Base-by-base conservation (phyloP, 2,797 vertebrate species). In the Danio tinwini region DNA sequence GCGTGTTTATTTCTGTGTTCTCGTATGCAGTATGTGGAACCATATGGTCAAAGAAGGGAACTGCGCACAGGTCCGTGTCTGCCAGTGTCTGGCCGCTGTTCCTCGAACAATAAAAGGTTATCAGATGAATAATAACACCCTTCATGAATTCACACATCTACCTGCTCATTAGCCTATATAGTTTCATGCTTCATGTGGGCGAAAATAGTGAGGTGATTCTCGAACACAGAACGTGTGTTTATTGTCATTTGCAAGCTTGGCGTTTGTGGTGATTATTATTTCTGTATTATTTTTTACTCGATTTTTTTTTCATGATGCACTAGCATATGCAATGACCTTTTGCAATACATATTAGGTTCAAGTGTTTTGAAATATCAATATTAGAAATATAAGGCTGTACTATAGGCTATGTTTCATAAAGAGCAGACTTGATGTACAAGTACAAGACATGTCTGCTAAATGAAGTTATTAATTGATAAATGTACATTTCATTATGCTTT, bases 1-100 rank as follows among this genome's bases (percentile, higher is more conserved):
- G 84, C 63, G 74, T 89, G 85, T 86, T 83, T 83, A 74, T 90
- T 80, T 89, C 86, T 85, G 87, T 87, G 88, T 88, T 87, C 91
- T 91, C 87, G 87, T 90, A 90, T 93, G 90, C 90, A 88, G 86
- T 87, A 87, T 90, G 90, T 91, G 90, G 91, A 91, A 88, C 89
- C 88, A 86, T 91, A 87, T 90, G 92, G 92, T 89, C 90, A 67
- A 70, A 86, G 85, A 85, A 89, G 84, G 84, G 63, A 84, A 83
- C 76, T 88, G 86, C 87, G 83, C 84, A 83, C 81, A 85, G 85
- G 80, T 83, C 19, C 16, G 16, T 62, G 47, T 64, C 63, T 70
- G 40, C 19, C 50, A 65, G 42, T 5, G 78, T 65, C 71, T 67
- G 49, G 44, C 8, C 61, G 49, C 37, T 59, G 42, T 56, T 65